phyloP scores from a whole-genome alignment of 2,113 vertebrate species.

The Eclectus roratus region DNA sequence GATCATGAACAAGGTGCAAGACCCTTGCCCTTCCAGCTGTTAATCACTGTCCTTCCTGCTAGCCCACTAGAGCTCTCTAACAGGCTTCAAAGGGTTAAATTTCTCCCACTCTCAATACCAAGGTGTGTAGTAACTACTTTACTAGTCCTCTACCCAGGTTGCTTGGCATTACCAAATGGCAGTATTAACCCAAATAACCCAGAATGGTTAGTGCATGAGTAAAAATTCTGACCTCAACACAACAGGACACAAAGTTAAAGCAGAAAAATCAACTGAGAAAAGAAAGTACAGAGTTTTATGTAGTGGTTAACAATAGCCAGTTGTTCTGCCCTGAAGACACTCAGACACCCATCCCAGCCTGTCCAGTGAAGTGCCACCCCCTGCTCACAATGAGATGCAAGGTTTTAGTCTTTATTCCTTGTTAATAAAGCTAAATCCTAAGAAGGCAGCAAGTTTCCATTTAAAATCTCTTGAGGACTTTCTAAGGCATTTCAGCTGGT shows the following conservation, averaged over 20 bases:
- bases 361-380: not conserved
- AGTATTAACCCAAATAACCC: not conserved
- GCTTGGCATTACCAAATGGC: not conserved
- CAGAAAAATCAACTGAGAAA: not conserved
- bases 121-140: not conserved
- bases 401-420: not conserved
- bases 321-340: not conserved
- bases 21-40: not conserved
- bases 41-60: not conserved
- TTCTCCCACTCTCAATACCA: not conserved
- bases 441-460: not conserved
- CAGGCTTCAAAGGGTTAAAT: not conserved
- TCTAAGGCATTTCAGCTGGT: not conserved
- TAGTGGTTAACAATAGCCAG: not conserved
- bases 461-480: not conserved
- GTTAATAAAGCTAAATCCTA: not conserved
- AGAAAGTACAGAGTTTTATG: not conserved
- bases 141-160: not conserved
- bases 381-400: not conserved
- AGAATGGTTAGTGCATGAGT: not conserved
- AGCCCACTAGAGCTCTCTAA: not conserved
- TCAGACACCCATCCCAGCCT: not conserved
- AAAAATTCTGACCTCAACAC: not conserved
- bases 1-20: not conserved
- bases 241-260: not conserved